phyloP scores from a whole-genome alignment of 2,888 invertebrate genomes.

The Stictocephala bisonia region DNA sequence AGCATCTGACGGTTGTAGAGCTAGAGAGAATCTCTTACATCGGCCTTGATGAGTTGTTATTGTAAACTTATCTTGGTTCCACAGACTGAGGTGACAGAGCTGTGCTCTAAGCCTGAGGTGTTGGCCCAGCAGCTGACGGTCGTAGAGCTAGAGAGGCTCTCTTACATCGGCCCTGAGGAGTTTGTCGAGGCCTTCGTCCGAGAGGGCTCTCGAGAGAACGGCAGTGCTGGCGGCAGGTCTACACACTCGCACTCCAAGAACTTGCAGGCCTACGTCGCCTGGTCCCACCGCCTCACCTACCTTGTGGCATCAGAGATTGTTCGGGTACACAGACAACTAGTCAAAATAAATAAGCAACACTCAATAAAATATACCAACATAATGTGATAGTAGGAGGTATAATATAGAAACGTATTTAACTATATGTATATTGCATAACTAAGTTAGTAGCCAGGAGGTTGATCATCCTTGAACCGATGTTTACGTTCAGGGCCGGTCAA shows the following conservation, averaged over 20 bases:
- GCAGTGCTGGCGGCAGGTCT: constrained; percentile 77
- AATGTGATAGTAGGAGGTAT: neutral
- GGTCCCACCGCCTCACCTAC: constrained; percentile 97
- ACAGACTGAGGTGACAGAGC: constrained; percentile 77
- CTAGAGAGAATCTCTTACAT: constrained; percentile 93
- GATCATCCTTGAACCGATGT: no score
- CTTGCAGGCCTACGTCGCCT: constrained; percentile 95
- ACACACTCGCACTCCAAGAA: constrained; percentile 87
- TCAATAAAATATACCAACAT: neutral
- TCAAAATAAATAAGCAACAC: no score
- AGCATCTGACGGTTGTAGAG: constrained; percentile 95
- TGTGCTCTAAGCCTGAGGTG: constrained; percentile 82
- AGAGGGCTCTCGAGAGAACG: constrained; percentile 72
- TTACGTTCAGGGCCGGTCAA: no score
- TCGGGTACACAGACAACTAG: no score
- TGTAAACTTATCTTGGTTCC: no score
- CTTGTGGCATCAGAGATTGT: constrained; percentile 95
- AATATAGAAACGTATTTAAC: no score
- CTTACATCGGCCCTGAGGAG: constrained; percentile 97
- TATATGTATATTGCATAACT: no score
- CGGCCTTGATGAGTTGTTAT: constrained; percentile 95
- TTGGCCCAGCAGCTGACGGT: constrained; percentile 94
- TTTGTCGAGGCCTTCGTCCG: constrained; percentile 95
- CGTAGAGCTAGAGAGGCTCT: constrained; percentile 91
- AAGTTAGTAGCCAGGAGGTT: neutral